phyloP scores from a whole-genome alignment of 2,113 vertebrate genomes.

The Oriolus oriolus region DNA sequence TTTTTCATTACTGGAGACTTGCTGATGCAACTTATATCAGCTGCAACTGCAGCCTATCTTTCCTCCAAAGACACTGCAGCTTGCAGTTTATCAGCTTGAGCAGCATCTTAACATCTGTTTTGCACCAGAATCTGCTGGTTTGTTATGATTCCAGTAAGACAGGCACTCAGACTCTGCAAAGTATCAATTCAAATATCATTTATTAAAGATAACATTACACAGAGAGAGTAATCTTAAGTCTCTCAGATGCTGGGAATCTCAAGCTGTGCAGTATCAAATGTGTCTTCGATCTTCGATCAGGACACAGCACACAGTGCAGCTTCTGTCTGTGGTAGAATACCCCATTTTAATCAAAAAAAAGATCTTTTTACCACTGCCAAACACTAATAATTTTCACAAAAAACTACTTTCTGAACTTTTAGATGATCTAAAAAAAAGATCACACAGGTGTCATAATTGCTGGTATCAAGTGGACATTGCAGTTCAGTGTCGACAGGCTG shows the following conservation, averaged over 20 bases:
- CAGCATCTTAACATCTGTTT: not conserved
- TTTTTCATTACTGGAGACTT: not conserved
- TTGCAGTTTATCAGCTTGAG: not conserved
- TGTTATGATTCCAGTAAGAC: not conserved
- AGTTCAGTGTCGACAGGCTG: not conserved
- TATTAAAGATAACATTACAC: not conserved
- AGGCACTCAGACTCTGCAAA: not conserved
- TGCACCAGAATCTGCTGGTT: not conserved
- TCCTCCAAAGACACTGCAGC: not conserved
- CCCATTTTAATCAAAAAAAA: not conserved
- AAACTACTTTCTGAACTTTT: not conserved
- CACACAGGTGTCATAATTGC: accelerated
- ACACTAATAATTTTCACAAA: not conserved
- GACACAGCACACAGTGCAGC: not conserved
- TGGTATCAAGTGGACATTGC: not conserved
- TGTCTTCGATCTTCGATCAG: not conserved
- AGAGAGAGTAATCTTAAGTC: not conserved
- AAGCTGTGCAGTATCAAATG: not conserved
- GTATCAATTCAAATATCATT: not conserved
- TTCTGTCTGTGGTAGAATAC: not conserved
- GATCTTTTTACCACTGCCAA: not conserved
- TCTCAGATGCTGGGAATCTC: not conserved
- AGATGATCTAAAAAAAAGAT: not conserved
- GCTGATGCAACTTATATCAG: not conserved
- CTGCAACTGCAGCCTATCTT: not conserved